Evolutionary conservation across 2,797 vertebrate species (phyloP).

Genomic region (Gymnocypris eckloni): DNA sequence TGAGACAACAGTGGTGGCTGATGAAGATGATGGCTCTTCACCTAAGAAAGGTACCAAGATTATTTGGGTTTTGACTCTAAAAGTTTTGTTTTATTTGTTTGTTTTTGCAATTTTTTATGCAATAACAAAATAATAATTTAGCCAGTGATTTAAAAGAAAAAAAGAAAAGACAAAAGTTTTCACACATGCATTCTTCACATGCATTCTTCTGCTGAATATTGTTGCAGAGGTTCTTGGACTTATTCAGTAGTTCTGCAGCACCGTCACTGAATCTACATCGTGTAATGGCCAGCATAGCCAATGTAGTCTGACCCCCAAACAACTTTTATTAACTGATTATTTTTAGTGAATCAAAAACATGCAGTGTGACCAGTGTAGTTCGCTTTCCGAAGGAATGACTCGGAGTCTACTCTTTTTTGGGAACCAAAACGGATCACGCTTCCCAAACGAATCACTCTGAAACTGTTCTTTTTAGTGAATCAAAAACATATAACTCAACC

Average conservation of each 20-base stretch:
- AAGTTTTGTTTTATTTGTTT: neutral
- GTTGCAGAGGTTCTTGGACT: neutral
- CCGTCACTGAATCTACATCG: neutral
- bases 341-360: neutral
- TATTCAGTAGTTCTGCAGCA: neutral
- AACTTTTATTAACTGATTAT: neutral
- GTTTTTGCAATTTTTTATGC: neutral
- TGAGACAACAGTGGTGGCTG: constrained; percentile 11
- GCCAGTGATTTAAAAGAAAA: neutral
- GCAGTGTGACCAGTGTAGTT: neutral
- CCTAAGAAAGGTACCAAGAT: constrained; percentile 12
- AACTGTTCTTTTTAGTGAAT: neutral
- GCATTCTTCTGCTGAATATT: no score
- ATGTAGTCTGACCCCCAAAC: neutral
- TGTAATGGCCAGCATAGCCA: neutral
- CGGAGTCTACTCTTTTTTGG: neutral
- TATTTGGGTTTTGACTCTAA: neutral
- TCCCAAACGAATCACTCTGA: neutral
- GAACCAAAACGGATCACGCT: neutral
- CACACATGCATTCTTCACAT: no score
- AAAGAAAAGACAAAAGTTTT: neutral
- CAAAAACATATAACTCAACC: neutral
- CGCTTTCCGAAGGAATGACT: neutral
- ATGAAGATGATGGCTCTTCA: constrained; percentile 11
- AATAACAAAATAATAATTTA: neutral